Evolutionary conservation across 2,888 invertebrate genomes (phyloP).

Genomic region (Macropis europaea): DNA sequence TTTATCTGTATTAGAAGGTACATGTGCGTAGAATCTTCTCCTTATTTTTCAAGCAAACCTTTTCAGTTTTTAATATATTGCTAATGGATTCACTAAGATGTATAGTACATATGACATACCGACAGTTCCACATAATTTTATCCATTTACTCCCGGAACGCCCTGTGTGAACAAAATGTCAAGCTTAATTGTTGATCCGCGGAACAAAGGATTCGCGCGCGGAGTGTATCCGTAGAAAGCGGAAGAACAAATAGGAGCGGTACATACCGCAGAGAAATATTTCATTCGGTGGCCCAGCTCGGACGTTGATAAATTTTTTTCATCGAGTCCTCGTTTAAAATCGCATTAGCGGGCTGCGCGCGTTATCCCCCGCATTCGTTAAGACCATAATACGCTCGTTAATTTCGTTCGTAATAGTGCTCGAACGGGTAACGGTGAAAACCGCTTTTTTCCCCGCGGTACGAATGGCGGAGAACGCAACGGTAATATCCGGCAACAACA

Average conservation of each 20-base stretch:
- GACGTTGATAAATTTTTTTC: conserved; percentile 1
- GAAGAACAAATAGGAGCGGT: background rate
- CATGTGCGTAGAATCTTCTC: too few species aligned
- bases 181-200: too few species aligned
- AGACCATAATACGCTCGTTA: conserved; percentile 13
- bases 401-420: conserved; percentile 9
- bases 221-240: too few species aligned
- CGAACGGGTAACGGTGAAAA: background rate
- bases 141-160: too few species aligned
- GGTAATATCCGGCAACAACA: conserved; percentile 25
- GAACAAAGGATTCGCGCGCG: too few species aligned
- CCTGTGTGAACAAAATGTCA: too few species aligned
- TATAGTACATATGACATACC: too few species aligned
- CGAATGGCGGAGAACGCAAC: background rate
- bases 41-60: too few species aligned
- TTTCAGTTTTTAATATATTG: too few species aligned
- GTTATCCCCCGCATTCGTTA: background rate
- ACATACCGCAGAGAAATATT: background rate
- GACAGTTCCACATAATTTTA: too few species aligned
- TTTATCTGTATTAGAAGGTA: too few species aligned
- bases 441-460: background rate
- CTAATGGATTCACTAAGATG: too few species aligned
- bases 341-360: conserved; percentile 6
- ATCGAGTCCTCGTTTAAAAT: background rate
- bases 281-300: background rate